phyloP scores from a whole-genome alignment of 2,797 vertebrate genomes.

The Hipposideros larvatus region DNA sequence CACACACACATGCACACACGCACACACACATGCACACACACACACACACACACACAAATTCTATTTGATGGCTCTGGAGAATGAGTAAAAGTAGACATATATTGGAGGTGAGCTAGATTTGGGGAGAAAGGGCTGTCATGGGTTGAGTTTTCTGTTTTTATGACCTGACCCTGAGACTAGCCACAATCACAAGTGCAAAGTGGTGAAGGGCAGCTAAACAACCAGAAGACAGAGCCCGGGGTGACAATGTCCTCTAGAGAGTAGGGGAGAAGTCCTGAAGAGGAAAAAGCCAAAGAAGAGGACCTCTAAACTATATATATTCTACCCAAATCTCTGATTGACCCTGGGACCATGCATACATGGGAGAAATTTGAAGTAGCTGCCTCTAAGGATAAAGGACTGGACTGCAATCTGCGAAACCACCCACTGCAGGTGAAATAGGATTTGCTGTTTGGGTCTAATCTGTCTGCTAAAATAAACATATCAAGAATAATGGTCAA shows the following conservation, averaged over 20 bases:
- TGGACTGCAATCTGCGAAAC: neutral
- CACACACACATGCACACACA: neutral
- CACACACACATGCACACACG: too few relatives aligned
- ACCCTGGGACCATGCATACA: neutral
- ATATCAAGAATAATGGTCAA: neutral
- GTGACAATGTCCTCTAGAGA: neutral
- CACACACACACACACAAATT: neutral
- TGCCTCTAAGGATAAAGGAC: neutral
- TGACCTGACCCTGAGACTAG: neutral
- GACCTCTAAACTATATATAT: neutral
- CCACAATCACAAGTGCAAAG: neutral
- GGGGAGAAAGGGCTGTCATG: neutral
- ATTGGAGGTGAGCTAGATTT: neutral
- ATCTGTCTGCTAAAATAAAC: neutral
- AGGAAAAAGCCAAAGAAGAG: neutral
- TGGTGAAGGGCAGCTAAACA: neutral
- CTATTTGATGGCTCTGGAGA: neutral
- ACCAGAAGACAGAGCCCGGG: neutral
- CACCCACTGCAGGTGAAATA: neutral
- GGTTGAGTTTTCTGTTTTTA: neutral
- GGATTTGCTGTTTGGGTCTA: neutral
- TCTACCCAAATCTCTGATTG: neutral
- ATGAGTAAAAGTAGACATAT: neutral
- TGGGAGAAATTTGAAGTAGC: neutral
- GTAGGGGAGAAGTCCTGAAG: neutral